These are phyloP conservation scores for Meta bourneti DNA, from an alignment of 2,888 invertebrate genomes.

Conservation along the genomic window DNA sequence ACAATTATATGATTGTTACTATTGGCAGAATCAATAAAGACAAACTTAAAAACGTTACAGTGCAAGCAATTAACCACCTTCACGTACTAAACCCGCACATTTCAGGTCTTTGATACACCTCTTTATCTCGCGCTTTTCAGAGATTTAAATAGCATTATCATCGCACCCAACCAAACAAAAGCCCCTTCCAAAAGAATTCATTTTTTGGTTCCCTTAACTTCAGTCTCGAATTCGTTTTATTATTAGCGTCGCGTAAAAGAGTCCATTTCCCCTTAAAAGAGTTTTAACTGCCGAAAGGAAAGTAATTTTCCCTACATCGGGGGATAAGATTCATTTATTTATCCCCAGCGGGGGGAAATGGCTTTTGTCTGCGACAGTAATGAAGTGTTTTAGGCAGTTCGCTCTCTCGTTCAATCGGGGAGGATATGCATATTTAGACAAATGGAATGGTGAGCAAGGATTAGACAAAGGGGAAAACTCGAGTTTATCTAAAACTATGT, in stretches of 20 bases:
- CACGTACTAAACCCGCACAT: background rate
- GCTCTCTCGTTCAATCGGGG: slow-evolving; percentile 9
- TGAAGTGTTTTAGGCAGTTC: slow-evolving; percentile 66
- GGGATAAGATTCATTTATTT: slow-evolving; percentile 70
- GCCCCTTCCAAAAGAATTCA: slow-evolving; percentile 24
- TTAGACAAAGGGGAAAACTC: background rate
- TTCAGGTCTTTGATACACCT: background rate
- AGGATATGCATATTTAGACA: slow-evolving; percentile 59
- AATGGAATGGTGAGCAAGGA: background rate
- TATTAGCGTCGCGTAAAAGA: slow-evolving; percentile 37
- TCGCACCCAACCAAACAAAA: background rate
- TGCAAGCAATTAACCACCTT: background rate
- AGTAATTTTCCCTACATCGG: slow-evolving; percentile 67
- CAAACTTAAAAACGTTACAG: no score
- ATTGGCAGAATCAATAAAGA: no score
- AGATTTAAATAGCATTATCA: background rate
- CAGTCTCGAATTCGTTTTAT: slow-evolving; percentile 31
- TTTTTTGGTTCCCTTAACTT: slow-evolving; percentile 21
- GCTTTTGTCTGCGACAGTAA: slow-evolving; percentile 72
- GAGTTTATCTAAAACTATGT: background rate
- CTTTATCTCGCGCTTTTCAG: background rate
- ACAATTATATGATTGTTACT: no score
- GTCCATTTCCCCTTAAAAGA: slow-evolving; percentile 51
- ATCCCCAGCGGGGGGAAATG: slow-evolving; percentile 63
- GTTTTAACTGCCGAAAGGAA: slow-evolving; percentile 69